Conservation (phyloP, 2,797 vertebrate genomes). For the Crotalus adamanteus region DNA sequence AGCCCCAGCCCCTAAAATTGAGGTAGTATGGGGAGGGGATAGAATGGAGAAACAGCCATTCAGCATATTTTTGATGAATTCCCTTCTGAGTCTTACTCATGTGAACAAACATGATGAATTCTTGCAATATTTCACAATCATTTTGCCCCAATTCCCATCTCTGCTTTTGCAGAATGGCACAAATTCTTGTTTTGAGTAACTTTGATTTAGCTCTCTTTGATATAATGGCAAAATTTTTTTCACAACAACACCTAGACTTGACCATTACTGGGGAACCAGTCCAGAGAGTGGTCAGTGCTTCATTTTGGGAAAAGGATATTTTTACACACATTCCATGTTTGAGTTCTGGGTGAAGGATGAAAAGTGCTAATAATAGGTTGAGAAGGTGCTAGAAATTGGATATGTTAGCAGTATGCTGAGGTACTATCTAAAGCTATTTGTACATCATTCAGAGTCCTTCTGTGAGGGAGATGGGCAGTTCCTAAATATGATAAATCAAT, state of each 20-base stretch:
- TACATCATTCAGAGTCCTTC: rapidly evolving
- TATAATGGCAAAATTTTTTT: background rate
- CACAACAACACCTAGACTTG: background rate
- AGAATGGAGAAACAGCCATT: background rate
- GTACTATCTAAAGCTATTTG: background rate
- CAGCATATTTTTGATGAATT: background rate
- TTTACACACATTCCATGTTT: background rate
- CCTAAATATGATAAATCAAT: background rate
- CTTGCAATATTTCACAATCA: background rate
- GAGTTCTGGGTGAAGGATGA: background rate
- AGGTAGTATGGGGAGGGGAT: background rate
- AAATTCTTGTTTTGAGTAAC: background rate
- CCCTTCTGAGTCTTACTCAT: background rate
- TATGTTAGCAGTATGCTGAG: background rate
- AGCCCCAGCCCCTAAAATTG: background rate
- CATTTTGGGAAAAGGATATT: background rate
- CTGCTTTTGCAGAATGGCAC: background rate
- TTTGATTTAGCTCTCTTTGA: background rate
- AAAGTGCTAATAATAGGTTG: background rate
- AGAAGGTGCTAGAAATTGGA: background rate
- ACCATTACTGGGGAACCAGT: background rate
- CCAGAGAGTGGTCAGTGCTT: background rate
- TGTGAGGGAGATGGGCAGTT: background rate
- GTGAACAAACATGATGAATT: background rate
- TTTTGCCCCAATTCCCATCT: background rate